Percentiles rank a stretch among this genome's conserved stretches.
Conservation (phyloP, 2,888 invertebrate species). For the Agriopis aurantiaria region DNA sequence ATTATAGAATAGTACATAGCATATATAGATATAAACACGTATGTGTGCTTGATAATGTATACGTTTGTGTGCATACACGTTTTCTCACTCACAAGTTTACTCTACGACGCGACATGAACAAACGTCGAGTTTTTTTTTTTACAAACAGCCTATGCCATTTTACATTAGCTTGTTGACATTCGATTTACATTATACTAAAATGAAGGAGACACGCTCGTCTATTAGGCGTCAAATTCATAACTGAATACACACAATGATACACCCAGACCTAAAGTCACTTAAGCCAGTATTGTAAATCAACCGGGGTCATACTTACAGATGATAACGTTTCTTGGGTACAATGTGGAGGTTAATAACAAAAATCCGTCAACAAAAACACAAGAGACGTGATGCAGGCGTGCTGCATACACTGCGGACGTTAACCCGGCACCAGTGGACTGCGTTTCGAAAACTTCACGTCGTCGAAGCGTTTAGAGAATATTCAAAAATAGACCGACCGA, state of each 20-base stretch:
- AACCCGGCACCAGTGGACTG: conserved; percentile 79
- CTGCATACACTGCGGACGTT: conserved; percentile 83
- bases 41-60: conserved; percentile 45
- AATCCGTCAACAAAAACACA: conserved; percentile 85
- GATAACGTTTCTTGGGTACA: conserved; percentile 77
- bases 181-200: conserved; percentile 15
- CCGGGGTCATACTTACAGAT: conserved; percentile 86
- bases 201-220: conserved; percentile 11
- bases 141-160: conserved; percentile 37
- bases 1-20: conserved; percentile 36
- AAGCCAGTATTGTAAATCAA: conserved; percentile 78
- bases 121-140: conserved; percentile 54
- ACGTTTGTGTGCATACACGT: conserved; percentile 50
- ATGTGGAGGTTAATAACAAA: conserved; percentile 78
- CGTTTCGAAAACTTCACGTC: conserved; percentile 85
- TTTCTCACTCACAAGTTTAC: conserved; percentile 53
- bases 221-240: conserved; percentile 10
- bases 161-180: conserved; percentile 38
- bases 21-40: conserved; percentile 36
- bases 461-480: conserved; percentile 83
- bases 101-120: conserved; percentile 51
- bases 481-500: conserved; percentile 84
- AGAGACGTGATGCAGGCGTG: conserved; percentile 78
- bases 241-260: conserved; percentile 25
- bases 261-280: conserved; percentile 47